Conservation (phyloP, 1,140 invertebrate genomes). For the Choristoneura fumiferana region DNA sequence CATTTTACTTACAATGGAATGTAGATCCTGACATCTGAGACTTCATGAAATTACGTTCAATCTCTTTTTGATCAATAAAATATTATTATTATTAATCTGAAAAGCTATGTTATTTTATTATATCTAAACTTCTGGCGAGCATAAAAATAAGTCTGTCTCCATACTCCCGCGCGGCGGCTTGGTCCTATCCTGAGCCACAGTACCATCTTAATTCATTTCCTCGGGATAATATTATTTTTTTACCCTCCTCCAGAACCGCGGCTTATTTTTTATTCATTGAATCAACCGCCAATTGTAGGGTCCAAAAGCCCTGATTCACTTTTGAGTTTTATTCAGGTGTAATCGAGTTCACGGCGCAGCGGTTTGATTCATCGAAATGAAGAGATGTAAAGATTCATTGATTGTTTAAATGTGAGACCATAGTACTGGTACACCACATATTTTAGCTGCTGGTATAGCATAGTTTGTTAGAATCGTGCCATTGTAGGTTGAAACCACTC, state of each 20-base stretch:
- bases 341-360: slow-evolving; percentile 56
- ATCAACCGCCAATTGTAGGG: slow-evolving; percentile 48
- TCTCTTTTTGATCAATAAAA: no score
- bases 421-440: no score
- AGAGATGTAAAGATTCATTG: no score
- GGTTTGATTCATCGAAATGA: no score
- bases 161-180: slow-evolving; percentile 24
- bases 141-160: slow-evolving; percentile 34
- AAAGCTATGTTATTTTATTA: not conserved
- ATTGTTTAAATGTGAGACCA: no score
- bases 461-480: no score
- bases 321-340: slow-evolving; percentile 51
- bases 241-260: slow-evolving; percentile 67
- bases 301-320: slow-evolving; percentile 47
- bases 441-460: no score
- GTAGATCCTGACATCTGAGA: no score
- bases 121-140: not conserved
- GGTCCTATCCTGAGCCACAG: slow-evolving; percentile 45
- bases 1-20: no score
- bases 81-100: no score
- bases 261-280: slow-evolving; percentile 76
- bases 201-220: slow-evolving; percentile 76
- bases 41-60: no score
- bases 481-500: no score
- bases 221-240: slow-evolving; percentile 78